Evolutionary conservation across 2,797 vertebrate genomes (phyloP).

Genomic region (Botia almorhae): DNA sequence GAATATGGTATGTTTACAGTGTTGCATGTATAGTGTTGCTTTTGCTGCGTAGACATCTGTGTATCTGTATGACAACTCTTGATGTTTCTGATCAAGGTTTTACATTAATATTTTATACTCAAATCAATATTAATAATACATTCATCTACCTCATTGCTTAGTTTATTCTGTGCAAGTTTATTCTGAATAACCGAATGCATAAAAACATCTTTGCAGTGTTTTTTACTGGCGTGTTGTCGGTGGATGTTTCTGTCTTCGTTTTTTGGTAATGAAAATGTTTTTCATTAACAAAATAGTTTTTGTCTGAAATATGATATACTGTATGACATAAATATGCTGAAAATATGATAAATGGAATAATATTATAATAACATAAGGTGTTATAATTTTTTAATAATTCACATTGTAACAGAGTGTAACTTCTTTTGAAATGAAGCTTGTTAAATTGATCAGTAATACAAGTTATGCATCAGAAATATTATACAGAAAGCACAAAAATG

Average conservation of each 20-base stretch:
- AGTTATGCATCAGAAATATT: neutral
- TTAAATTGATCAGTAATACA: neutral
- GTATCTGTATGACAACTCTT: neutral
- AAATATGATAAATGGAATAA: no score
- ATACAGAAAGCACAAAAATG: neutral
- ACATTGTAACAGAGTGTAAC: no score
- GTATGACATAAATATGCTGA: no score
- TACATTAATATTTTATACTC: neutral
- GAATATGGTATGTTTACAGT: neutral
- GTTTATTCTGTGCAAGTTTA: neutral
- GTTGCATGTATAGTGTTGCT: neutral
- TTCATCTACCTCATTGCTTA: neutral
- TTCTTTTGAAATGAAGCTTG: neutral
- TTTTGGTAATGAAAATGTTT: constrained; percentile 14
- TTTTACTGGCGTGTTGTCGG: constrained; percentile 8
- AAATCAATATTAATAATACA: neutral
- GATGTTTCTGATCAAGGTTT: neutral
- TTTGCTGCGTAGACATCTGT: neutral
- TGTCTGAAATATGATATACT: neutral
- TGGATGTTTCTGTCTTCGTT: constrained; percentile 27
- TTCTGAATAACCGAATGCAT: neutral
- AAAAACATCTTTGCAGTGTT: neutral
- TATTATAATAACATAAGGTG: no score
- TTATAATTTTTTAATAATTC: no score
- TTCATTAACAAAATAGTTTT: neutral